Percentiles rank a stretch among this genome's conserved stretches.
phyloP scores from a whole-genome alignment of 2,888 invertebrate genomes.

The Pterostichus niger region DNA sequence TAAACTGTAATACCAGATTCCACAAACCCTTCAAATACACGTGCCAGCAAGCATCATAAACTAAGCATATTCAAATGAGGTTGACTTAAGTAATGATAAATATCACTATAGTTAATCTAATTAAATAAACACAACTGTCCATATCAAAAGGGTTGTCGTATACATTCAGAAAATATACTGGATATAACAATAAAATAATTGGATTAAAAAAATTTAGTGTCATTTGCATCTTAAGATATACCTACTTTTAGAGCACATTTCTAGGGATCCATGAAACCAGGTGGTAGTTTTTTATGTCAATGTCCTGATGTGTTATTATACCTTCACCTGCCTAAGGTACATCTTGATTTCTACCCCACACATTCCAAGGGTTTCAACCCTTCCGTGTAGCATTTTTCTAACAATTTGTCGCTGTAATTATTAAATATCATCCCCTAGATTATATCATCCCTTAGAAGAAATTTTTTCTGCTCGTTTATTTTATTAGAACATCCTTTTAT shows the following conservation, averaged over 20 bases:
- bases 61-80: slow-evolving; percentile 48
- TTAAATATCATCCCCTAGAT: slow-evolving; percentile 56
- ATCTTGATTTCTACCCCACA: slow-evolving; percentile 58
- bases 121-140: slow-evolving; percentile 61
- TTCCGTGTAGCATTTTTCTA: slow-evolving; percentile 50
- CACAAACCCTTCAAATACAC: slow-evolving; percentile 31
- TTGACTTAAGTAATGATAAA: slow-evolving; percentile 49
- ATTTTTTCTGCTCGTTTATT: slow-evolving; percentile 55
- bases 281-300: slow-evolving; percentile 38
- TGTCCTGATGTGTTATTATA: slow-evolving; percentile 20
- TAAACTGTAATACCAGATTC: slow-evolving; percentile 38
- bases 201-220: slow-evolving; percentile 60
- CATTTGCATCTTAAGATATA: slow-evolving; percentile 59
- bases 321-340: slow-evolving; percentile 39
- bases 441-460: not conserved
- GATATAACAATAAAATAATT: slow-evolving; percentile 63
- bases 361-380: slow-evolving; percentile 56
- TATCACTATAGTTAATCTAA: slow-evolving; percentile 52
- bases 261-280: slow-evolving; percentile 48
- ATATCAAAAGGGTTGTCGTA: slow-evolving; percentile 48
- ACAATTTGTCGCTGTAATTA: slow-evolving; percentile 62
- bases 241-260: slow-evolving; percentile 51
- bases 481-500: slow-evolving; percentile 44
- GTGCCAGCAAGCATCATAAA: slow-evolving; percentile 37
- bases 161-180: slow-evolving; percentile 35